These are phyloP conservation scores for Macrostomum cliftonense DNA, from an alignment of 2,888 invertebrate species.

Conservation along the genomic window DNA sequence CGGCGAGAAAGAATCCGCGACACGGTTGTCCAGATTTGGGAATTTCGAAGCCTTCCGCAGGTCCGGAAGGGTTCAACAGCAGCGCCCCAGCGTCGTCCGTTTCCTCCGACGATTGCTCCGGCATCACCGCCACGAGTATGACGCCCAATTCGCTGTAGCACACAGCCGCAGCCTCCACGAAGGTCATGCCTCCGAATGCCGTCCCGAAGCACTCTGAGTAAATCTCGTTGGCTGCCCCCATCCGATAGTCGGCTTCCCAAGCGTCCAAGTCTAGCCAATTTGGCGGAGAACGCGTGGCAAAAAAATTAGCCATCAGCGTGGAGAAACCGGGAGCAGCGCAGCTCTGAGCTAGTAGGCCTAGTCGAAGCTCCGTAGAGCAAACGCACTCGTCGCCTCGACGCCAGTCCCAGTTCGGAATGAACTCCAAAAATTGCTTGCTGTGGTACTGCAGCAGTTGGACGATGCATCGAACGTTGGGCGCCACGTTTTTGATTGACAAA, in stretches of 20 bases:
- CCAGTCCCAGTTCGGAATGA: conserved; percentile 99
- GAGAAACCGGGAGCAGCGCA: conserved; percentile 95
- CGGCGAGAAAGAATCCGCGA: no score
- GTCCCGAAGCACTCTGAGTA: conserved; percentile 33
- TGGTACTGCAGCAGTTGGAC: conserved; percentile 99
- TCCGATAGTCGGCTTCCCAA: conserved; percentile 17
- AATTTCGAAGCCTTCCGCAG: no score
- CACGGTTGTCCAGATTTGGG: no score
- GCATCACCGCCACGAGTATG: conserved; percentile 79
- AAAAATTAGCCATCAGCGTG: conserved; percentile 97
- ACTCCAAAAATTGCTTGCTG: conserved; percentile 89
- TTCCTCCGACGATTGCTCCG: conserved; percentile 50
- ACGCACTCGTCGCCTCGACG: conserved; percentile 85
- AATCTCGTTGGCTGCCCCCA: conserved; percentile 21
- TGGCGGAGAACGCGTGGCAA: conserved; percentile 34
- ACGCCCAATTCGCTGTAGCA: conserved; percentile 91
- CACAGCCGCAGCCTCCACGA: conserved; percentile 91
- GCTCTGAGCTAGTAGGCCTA: conserved; percentile 95
- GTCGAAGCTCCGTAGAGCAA: conserved; percentile 81
- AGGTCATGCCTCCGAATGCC: conserved; percentile 93
- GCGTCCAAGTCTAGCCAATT: not conserved
- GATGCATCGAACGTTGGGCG: conserved; percentile 90
- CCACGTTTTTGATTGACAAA: conserved; percentile 96
- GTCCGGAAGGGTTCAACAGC: no score
- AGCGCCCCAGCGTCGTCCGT: no score